Percentiles rank a stretch among this genome's conserved stretches.
Conservation (phyloP, 2,113 vertebrate species). For the Halichoerus grypus region DNA sequence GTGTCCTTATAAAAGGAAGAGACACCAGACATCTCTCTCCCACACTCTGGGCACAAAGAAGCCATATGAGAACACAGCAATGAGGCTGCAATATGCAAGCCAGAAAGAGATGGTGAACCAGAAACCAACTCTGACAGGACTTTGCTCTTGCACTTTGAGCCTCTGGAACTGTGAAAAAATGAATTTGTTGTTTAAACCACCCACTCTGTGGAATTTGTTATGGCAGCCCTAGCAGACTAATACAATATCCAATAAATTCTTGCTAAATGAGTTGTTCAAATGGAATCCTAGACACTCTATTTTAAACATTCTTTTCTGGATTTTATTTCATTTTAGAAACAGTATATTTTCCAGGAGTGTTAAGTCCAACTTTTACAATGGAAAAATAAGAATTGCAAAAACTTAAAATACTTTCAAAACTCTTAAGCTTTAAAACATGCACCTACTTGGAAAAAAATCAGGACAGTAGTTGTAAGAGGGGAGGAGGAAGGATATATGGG, state of each 20-base stretch:
- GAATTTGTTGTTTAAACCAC: slow-evolving; percentile 30
- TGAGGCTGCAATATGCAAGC: not conserved
- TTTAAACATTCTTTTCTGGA: not conserved
- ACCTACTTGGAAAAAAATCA: not conserved
- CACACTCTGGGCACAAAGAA: not conserved
- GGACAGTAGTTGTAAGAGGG: not conserved
- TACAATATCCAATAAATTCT: not conserved
- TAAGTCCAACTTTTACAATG: not conserved
- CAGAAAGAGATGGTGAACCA: not conserved
- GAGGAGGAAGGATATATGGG: not conserved
- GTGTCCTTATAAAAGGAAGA: not conserved
- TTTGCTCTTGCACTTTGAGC: not conserved
- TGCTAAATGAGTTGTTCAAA: not conserved
- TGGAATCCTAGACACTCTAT: not conserved
- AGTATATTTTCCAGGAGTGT: not conserved
- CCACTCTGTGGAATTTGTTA: not conserved
- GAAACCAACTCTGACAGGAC: not conserved
- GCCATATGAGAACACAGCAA: not conserved
- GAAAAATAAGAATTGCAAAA: not conserved
- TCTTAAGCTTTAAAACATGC: slow-evolving; percentile 5
- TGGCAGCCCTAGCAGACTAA: not conserved
- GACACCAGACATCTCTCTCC: not conserved
- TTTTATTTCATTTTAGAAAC: slow-evolving; percentile 42
- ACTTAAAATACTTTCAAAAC: not conserved
- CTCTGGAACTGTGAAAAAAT: slow-evolving; percentile 11